A percentile compares a stretch with the other conserved stretches of the same genome.
phyloP scores from a whole-genome alignment of 2,113 vertebrate genomes.

The Calypte anna region DNA sequence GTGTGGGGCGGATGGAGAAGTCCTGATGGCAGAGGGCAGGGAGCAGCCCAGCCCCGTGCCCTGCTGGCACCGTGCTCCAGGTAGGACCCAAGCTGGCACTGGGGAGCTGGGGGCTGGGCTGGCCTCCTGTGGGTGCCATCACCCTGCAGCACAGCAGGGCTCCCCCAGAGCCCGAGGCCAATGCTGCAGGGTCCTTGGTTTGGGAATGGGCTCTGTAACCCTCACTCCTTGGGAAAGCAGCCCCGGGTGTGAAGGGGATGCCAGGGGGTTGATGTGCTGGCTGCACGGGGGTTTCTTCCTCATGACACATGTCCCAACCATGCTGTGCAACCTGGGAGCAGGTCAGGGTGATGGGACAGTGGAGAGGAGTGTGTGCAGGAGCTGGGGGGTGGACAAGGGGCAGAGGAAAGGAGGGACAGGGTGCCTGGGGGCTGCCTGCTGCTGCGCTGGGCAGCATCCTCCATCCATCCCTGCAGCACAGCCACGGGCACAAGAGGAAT shows the following conservation, averaged over 20 bases:
- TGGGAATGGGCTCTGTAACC: neutral
- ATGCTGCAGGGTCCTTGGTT: neutral
- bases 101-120: neutral
- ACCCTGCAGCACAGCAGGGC: fast-evolving
- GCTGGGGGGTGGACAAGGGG: neutral
- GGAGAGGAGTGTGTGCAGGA: neutral
- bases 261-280: neutral
- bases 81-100: conserved; percentile 50
- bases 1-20: conserved; percentile 46
- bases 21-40: conserved; percentile 69
- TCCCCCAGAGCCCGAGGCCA: neutral
- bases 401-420: neutral
- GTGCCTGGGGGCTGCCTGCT: neutral
- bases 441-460: neutral
- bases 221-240: neutral
- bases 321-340: fast-evolving
- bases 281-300: fast-evolving
- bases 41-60: conserved; percentile 24
- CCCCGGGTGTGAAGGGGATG: neutral
- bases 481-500: neutral
- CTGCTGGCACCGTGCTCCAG: conserved; percentile 41
- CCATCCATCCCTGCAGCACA: neutral
- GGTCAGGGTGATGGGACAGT: neutral
- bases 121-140: fast-evolving
- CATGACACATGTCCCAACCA: neutral